Evolutionary conservation across 2,113 vertebrate genomes (phyloP).

Genomic region (Xiphophorus hellerii): DNA sequence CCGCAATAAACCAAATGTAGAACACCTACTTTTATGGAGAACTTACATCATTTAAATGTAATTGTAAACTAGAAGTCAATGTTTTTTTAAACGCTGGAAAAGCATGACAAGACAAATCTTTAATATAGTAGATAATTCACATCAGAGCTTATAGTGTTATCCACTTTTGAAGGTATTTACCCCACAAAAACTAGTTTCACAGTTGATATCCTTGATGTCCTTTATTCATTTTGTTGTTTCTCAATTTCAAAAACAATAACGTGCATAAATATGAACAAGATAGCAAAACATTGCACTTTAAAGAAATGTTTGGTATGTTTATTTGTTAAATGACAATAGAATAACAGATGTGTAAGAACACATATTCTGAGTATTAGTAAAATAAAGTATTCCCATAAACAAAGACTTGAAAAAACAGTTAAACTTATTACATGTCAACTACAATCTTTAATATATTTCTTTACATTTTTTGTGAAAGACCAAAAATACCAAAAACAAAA

Average conservation of each 20-base stretch:
- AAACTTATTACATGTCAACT: too few species aligned
- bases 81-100: neutral
- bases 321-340: too few species aligned
- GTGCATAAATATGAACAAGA: neutral
- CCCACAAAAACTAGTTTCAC: too few species aligned
- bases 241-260: neutral
- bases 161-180: neutral
- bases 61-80: neutral
- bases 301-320: too few species aligned
- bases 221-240: neutral
- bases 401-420: too few species aligned
- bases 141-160: neutral
- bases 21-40: neutral
- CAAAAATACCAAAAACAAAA: too few species aligned
- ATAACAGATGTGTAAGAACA: neutral
- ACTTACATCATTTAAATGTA: neutral
- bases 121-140: neutral
- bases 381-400: too few species aligned
- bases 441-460: too few species aligned
- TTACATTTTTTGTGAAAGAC: too few species aligned
- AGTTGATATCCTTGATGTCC: too few species aligned
- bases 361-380: too few species aligned
- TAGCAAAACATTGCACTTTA: neutral
- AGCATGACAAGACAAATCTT: neutral
- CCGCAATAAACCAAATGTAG: neutral